Percentiles rank a stretch among this genome's conserved stretches.
phyloP scores from a whole-genome alignment of 2,113 vertebrate genomes.

The Nothoprocta perdicaria region DNA sequence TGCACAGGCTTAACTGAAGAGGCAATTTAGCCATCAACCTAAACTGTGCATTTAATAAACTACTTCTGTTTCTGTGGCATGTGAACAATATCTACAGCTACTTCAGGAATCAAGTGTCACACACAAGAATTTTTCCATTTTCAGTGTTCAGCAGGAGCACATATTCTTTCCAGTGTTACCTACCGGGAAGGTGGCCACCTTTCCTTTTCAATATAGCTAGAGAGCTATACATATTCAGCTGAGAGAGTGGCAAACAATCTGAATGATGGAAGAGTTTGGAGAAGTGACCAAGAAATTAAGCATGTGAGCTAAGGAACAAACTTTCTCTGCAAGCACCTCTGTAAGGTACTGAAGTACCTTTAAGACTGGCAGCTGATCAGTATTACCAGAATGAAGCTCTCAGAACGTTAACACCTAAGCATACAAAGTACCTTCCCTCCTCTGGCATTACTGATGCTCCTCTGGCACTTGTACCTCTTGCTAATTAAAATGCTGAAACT shows the following conservation, averaged over 20 bases:
- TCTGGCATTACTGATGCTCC: neutral
- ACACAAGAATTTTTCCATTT: neutral
- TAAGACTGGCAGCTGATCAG: neutral
- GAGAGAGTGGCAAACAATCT: neutral
- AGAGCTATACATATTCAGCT: neutral
- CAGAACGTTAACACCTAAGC: neutral
- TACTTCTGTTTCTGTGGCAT: neutral
- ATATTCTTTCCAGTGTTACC: neutral
- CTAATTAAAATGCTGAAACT: neutral
- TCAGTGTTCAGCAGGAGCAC: neutral
- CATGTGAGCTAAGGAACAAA: neutral
- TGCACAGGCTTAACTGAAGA: neutral
- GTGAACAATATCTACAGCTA: neutral
- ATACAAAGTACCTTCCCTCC: neutral
- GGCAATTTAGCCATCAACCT: neutral
- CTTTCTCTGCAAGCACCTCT: neutral
- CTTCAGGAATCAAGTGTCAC: neutral
- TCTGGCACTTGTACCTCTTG: rapidly evolving
- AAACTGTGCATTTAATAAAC: neutral
- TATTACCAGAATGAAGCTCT: neutral
- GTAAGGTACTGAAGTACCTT: neutral
- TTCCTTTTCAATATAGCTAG: neutral
- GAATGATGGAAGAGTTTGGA: neutral
- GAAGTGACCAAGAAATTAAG: neutral
- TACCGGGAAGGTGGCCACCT: neutral